Evolutionary conservation across 37 sponge, comb jelly and placozoan species (phyloP).

Genomic region (Oscarella lobularis): DNA sequence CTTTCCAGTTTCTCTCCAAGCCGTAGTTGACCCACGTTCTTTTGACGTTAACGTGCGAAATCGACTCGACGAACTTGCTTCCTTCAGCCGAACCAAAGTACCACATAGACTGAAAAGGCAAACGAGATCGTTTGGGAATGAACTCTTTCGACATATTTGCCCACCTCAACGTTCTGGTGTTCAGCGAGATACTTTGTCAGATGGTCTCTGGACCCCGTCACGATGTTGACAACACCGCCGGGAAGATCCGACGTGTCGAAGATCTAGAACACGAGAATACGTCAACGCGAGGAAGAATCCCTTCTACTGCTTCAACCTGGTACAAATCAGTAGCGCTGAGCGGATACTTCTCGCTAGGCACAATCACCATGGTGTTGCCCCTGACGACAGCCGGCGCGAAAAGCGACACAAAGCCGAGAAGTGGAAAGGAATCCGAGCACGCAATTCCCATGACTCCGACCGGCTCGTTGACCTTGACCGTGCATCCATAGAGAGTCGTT

Average conservation of each 20-base stretch:
- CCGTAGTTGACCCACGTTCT: constrained; percentile 96
- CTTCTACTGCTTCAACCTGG: constrained; percentile 39
- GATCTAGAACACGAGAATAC: constrained; percentile 34
- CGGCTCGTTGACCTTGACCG: constrained; percentile 81
- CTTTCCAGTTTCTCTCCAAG: constrained; percentile 55
- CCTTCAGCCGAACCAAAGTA: constrained; percentile 94
- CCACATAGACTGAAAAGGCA: constrained; percentile 30
- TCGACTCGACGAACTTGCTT: constrained; percentile 70
- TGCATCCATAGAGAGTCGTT: constrained; percentile 81
- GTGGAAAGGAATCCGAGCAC: constrained; percentile 79
- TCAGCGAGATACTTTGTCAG: constrained; percentile 81
- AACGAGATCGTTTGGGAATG: background rate
- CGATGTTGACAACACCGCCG: constrained; percentile 97
- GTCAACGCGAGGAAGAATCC: background rate
- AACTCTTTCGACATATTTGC: background rate
- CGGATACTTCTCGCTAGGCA: constrained; percentile 85
- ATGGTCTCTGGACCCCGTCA: constrained; percentile 78
- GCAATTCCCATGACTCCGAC: constrained; percentile 93
- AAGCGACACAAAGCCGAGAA: constrained; percentile 89
- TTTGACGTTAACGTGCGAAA: constrained; percentile 72
- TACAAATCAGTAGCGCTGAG: constrained; percentile 89
- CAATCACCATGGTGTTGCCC: constrained; percentile 88
- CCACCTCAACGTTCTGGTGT: constrained; percentile 48
- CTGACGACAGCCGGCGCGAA: constrained; percentile 89
- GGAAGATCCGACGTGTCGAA: constrained; percentile 97